A percentile compares a stretch with the other conserved stretches of the same genome.
Evolutionary conservation across 2,113 vertebrate genomes (phyloP).

Genomic region (Motacilla tschutschensis): DNA sequence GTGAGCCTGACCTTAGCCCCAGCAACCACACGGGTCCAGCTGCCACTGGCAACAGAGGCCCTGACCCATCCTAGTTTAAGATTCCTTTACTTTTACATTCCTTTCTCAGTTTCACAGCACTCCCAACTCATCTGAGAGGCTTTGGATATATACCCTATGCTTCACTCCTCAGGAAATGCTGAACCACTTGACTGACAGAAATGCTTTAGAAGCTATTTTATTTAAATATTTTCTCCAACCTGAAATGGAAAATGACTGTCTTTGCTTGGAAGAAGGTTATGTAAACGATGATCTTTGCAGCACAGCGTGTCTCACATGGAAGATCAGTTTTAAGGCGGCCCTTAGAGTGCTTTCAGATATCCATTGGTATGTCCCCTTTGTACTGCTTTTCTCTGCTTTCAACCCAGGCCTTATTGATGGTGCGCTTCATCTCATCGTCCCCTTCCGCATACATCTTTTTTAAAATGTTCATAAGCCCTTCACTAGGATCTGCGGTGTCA

Average conservation of each 20-base stretch:
- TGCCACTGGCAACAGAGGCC: neutral
- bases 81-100: neutral
- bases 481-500: constrained; percentile 87
- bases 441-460: constrained; percentile 96
- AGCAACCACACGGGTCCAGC: neutral
- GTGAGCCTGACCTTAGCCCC: neutral
- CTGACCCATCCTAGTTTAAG: neutral
- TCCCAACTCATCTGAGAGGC: neutral
- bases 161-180: constrained; percentile 14
- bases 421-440: constrained; percentile 96
- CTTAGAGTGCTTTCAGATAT: constrained; percentile 74
- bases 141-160: neutral
- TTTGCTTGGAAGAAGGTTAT: constrained; percentile 62
- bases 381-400: constrained; percentile 95
- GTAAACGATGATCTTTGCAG: constrained; percentile 67
- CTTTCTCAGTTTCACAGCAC: neutral
- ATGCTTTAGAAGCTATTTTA: constrained; percentile 65
- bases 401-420: constrained; percentile 96
- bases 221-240: constrained; percentile 73
- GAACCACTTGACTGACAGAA: constrained; percentile 21
- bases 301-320: constrained; percentile 56
- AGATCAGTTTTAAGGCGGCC: constrained; percentile 56
- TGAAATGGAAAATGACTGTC: constrained; percentile 61
- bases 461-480: constrained; percentile 92
- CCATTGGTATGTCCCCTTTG: constrained; percentile 80